Conservation (phyloP, 2,113 vertebrate species). For the Guaruba guarouba region DNA sequence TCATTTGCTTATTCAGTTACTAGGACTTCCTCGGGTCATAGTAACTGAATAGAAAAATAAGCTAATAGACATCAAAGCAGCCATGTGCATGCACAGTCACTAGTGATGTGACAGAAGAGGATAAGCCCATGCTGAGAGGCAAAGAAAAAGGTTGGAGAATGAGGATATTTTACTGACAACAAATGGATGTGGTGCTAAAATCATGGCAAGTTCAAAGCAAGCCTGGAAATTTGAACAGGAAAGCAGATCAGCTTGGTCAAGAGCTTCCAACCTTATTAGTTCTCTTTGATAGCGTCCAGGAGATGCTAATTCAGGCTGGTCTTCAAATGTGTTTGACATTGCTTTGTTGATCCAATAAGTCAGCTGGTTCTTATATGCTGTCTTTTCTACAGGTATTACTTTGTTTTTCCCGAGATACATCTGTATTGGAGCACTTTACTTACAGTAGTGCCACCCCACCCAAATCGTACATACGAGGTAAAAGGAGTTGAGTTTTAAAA, state of each 20-base stretch:
- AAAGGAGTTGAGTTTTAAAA: constrained; percentile 22
- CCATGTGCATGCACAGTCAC: background rate
- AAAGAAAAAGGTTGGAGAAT: background rate
- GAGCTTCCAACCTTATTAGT: background rate
- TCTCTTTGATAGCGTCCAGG: background rate
- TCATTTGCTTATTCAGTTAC: background rate
- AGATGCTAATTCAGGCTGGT: background rate
- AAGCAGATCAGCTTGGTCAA: background rate
- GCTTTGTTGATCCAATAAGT: background rate
- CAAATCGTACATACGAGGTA: constrained; percentile 91
- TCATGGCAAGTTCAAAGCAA: background rate
- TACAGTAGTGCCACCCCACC: constrained; percentile 95
- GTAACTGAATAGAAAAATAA: background rate
- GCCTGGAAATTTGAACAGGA: background rate
- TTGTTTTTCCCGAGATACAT: constrained; percentile 94
- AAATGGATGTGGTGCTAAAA: background rate
- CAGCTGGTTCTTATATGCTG: background rate
- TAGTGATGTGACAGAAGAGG: background rate
- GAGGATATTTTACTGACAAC: background rate
- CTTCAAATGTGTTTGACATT: background rate
- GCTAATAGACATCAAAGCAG: background rate
- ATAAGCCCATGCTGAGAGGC: background rate
- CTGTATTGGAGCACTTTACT: constrained; percentile 89
- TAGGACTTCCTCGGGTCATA: background rate
- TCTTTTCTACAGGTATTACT: constrained; percentile 84